A percentile compares a stretch with the other conserved stretches of the same genome.
Evolutionary conservation across 1,140 invertebrate species (phyloP).

Genomic region (Zaprionus inermis): DNA sequence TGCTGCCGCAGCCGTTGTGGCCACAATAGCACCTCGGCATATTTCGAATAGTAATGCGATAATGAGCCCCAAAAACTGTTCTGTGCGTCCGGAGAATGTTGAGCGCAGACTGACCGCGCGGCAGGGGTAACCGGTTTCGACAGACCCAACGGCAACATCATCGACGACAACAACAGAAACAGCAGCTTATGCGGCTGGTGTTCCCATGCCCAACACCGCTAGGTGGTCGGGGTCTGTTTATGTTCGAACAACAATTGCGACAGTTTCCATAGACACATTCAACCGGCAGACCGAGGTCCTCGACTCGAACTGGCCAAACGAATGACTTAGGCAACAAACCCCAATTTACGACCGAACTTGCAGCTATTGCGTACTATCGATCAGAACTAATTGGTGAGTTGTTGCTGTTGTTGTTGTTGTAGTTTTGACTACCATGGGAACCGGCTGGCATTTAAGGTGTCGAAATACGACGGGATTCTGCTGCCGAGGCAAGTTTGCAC

Average conservation of each 20-base stretch:
- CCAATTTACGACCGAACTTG: slow-evolving; percentile 22
- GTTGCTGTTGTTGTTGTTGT: slow-evolving; percentile 1
- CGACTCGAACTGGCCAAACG: slow-evolving; percentile 43
- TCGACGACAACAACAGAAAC: slow-evolving; percentile 6
- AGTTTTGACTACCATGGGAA: slow-evolving; percentile 23
- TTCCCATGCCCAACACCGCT: slow-evolving; percentile 58
- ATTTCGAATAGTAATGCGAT: slow-evolving; percentile 26
- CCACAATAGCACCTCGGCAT: slow-evolving; percentile 67
- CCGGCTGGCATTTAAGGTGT: slow-evolving; percentile 19
- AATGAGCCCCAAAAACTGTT: slow-evolving; percentile 37
- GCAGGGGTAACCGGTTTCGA: slow-evolving; percentile 63
- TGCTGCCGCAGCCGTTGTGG: slow-evolving; percentile 18
- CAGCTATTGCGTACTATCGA: slow-evolving; percentile 28
- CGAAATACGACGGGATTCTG: slow-evolving; percentile 42
- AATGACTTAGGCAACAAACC: slow-evolving; percentile 79
- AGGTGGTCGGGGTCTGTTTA: slow-evolving; percentile 69
- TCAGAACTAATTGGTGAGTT: slow-evolving; percentile 49
- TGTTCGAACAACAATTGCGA: slow-evolving; percentile 79
- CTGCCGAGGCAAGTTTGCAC: neutral
- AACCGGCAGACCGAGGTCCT: slow-evolving; percentile 53
- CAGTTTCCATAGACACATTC: slow-evolving; percentile 76
- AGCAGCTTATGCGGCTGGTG: slow-evolving; percentile 20
- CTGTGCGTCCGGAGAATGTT: slow-evolving; percentile 64
- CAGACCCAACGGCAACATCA: slow-evolving; percentile 25
- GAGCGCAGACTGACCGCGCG: slow-evolving; percentile 39